A percentile compares a stretch with the other conserved stretches of the same genome.
Conservation (phyloP, 2,888 invertebrate species). For the Pheosia tremula region DNA sequence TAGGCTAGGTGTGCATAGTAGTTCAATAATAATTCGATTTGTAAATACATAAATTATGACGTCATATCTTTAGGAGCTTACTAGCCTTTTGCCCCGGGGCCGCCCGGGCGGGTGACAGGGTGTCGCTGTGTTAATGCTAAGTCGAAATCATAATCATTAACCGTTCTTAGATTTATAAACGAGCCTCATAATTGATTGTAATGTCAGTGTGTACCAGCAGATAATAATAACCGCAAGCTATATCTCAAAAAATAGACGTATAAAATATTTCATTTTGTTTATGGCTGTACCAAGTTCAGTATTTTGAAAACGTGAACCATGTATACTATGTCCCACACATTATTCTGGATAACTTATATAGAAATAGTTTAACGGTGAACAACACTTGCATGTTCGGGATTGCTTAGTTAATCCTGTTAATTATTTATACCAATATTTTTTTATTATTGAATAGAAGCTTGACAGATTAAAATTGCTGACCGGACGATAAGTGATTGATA, state of each 20-base stretch:
- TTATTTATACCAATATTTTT: not conserved
- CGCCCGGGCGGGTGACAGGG: conserved; percentile 82
- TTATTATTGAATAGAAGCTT: not conserved
- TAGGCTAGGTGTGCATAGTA: conserved; percentile 42
- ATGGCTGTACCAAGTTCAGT: conserved; percentile 7
- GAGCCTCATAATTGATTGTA: conserved; percentile 25
- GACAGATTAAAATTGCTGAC: not conserved
- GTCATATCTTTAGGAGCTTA: conserved; percentile 84
- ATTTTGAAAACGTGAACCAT: conserved; percentile 36
- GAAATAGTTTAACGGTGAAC: conserved; percentile 68
- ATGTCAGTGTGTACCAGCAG: conserved; percentile 21
- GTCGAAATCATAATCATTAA: conserved; percentile 73
- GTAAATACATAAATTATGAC: conserved; percentile 69
- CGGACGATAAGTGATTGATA: not conserved
- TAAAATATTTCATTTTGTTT: not conserved
- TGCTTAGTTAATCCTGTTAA: conserved; percentile 1
- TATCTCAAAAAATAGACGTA: not conserved
- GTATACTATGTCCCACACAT: conserved; percentile 56
- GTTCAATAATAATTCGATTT: conserved; percentile 58
- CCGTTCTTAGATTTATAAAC: conserved; percentile 51
- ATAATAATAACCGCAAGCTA: conserved; percentile 13
- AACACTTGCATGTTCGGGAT: conserved; percentile 39
- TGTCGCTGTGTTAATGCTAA: conserved; percentile 81
- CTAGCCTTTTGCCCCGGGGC: conserved; percentile 81
- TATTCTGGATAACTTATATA: conserved; percentile 84